Conservation (phyloP, 2,888 invertebrate genomes). For the Catocala nupta region DNA sequence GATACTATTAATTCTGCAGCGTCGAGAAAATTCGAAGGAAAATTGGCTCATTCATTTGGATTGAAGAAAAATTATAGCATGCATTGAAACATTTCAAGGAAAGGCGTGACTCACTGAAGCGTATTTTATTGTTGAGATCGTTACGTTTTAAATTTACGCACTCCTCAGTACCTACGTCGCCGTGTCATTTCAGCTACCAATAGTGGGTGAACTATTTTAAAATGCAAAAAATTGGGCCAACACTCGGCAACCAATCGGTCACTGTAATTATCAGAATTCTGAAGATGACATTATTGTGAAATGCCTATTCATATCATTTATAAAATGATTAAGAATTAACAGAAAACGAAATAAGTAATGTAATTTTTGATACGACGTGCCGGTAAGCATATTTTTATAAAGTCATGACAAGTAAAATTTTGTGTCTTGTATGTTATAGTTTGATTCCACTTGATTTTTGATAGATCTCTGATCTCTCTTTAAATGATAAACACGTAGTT, state of each 20-base stretch:
- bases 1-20: neutral
- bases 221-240: slow-evolving; percentile 47
- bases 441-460: no score
- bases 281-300: slow-evolving; percentile 24
- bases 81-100: slow-evolving; percentile 45
- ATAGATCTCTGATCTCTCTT: no score
- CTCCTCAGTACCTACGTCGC: slow-evolving; percentile 23
- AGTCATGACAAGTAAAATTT: no score
- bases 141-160: slow-evolving; percentile 53
- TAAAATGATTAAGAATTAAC: no score
- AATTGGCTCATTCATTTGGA: slow-evolving; percentile 36
- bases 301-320: slow-evolving; percentile 3
- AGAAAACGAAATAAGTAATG: no score
- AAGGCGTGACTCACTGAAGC: slow-evolving; percentile 46
- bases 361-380: no score
- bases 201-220: slow-evolving; percentile 50
- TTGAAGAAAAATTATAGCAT: slow-evolving; percentile 39
- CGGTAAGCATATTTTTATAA: no score
- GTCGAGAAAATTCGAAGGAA: slow-evolving; percentile 31
- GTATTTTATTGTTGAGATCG: slow-evolving; percentile 49
- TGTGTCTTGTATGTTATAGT: no score
- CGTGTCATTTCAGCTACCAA: slow-evolving; percentile 38
- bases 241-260: slow-evolving; percentile 38
- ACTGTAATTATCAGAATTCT: slow-evolving; percentile 32
- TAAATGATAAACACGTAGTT: no score